Conservation (phyloP, 1,140 invertebrate species). For the Pemphigus obesinymphae region DNA sequence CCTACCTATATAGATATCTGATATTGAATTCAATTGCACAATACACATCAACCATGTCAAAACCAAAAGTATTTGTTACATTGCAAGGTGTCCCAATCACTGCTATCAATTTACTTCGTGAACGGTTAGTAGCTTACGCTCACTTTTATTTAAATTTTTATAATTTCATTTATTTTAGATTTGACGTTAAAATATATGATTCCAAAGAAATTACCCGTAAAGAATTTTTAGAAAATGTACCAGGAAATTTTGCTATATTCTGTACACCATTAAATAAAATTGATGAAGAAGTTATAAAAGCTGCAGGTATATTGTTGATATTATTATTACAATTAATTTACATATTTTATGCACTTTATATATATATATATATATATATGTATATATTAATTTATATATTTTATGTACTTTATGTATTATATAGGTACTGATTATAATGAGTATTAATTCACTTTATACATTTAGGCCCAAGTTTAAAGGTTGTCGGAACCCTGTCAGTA, state of each 20-base stretch:
- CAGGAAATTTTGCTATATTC: constrained; percentile 69
- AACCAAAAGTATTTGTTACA: neutral
- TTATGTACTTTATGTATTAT: neutral
- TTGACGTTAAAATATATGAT: constrained; percentile 65
- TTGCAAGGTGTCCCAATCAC: neutral
- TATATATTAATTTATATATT: neutral
- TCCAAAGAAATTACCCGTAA: constrained; percentile 63
- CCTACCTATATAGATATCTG: too few relatives aligned
- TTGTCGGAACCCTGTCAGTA: constrained; percentile 88
- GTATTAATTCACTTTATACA: too few relatives aligned
- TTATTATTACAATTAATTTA: too few relatives aligned
- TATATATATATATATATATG: too few relatives aligned
- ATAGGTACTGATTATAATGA: too few relatives aligned
- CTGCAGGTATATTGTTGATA: too few relatives aligned
- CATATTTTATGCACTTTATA: too few relatives aligned
- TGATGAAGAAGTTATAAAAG: constrained; percentile 69
- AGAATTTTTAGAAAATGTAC: constrained; percentile 65
- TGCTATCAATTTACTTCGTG: neutral
- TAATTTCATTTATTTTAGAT: constrained; percentile 54
- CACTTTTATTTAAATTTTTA: neutral
- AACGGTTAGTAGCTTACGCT: neutral
- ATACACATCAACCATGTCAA: neutral
- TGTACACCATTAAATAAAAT: constrained; percentile 82
- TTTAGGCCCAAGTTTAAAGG: constrained; percentile 72
- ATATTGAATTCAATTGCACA: too few relatives aligned